Conservation (phyloP, 2,888 invertebrate genomes). For the Endomychus coccineus region DNA sequence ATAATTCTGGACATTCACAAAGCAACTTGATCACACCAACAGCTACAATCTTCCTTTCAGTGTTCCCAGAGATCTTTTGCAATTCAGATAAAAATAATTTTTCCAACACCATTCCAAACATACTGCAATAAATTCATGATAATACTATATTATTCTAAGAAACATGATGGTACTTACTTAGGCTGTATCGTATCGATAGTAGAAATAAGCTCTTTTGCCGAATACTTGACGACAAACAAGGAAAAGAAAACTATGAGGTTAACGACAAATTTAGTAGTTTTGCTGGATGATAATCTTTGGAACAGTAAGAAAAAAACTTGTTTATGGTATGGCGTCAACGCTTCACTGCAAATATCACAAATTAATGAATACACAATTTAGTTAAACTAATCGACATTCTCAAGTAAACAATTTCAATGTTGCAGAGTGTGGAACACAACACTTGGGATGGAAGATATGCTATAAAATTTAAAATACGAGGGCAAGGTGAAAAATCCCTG, state of each 20-base stretch:
- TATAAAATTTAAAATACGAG: too few species aligned
- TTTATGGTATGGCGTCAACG: conserved; percentile 69
- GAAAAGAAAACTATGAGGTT: conserved; percentile 86
- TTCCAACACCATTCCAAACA: conserved; percentile 95
- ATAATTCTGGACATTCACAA: conserved; percentile 64
- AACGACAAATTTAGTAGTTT: conserved; percentile 92
- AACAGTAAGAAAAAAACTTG: conserved; percentile 90
- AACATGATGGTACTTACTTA: conserved; percentile 53
- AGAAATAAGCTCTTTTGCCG: conserved; percentile 65
- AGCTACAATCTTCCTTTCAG: conserved; percentile 86
- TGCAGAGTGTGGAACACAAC: too few species aligned
- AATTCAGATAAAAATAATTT: conserved; percentile 80
- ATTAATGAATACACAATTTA: too few species aligned
- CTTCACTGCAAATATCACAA: conserved; percentile 48
- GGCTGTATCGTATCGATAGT: conserved; percentile 80
- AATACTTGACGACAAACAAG: conserved; percentile 75
- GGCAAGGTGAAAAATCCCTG: too few species aligned
- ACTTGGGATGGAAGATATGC: too few species aligned
- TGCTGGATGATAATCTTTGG: conserved; percentile 84
- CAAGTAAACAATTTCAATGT: too few species aligned
- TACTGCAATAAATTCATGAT: conserved; percentile 46
- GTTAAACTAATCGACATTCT: too few species aligned
- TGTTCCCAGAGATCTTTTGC: conserved; percentile 73
- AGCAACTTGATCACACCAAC: conserved; percentile 83
- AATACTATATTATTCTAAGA: conserved; percentile 10